These are phyloP conservation scores for Echinarachnius parma DNA, from an alignment of 53 echinoderm and acorn worm species.

Conservation along the genomic window DNA sequence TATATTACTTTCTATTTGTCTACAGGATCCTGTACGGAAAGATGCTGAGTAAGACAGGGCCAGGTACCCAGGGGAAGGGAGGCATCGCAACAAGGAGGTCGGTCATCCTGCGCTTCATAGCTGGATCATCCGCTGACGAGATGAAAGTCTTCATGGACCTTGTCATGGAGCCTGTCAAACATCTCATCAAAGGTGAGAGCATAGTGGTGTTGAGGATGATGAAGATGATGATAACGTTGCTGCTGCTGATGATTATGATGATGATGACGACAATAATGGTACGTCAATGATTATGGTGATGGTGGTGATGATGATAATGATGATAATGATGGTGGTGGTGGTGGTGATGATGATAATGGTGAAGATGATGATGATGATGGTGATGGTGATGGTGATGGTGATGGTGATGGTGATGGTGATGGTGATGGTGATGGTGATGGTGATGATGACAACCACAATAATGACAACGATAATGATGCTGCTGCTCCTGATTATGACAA, in stretches of 20 bases:
- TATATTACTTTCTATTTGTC: no score
- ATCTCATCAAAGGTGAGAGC: constrained; percentile 66
- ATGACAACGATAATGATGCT: neutral
- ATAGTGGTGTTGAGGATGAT: neutral
- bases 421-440: neutral
- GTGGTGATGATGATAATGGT: neutral
- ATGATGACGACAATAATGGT: neutral
- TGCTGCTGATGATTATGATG: no score
- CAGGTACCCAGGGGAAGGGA: constrained; percentile 85
- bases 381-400: neutral
- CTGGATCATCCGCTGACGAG: constrained; percentile 67
- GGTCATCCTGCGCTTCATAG: constrained; percentile 81
- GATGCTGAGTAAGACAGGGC: constrained; percentile 88
- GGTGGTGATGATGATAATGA: neutral
- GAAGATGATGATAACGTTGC: neutral
- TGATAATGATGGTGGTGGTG: neutral
- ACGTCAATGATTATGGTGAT: neutral
- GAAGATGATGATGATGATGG: neutral
- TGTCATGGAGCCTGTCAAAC: constrained; percentile 68
- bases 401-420: neutral
- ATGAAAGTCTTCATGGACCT: constrained; percentile 89
- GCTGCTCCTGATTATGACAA: no score
- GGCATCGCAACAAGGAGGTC: constrained; percentile 66
- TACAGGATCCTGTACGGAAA: constrained; percentile 87
- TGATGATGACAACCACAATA: neutral